Evolutionary conservation across 2,797 vertebrate genomes (phyloP), one percentile per base, ranked within the genome.

Genomic region (Eulemur rubriventer): DNA sequence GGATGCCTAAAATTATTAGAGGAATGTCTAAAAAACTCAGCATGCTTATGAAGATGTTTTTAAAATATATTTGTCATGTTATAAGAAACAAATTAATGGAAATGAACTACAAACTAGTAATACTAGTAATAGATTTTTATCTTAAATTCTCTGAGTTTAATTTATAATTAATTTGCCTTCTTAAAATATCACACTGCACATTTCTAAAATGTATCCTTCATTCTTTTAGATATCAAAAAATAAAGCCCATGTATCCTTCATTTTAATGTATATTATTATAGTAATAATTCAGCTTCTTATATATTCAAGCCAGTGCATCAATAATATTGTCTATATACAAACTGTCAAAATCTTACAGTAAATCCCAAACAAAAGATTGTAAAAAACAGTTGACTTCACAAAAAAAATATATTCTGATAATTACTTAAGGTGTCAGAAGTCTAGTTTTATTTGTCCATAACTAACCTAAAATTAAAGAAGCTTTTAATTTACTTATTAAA

Each of bases 161-260:
- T 65, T 75, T 33, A 57, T 33, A 95, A 86, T 75, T 75, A 80
- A 73, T 57, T 86, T 95, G 26, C 46, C 22, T 73, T 91, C 79
- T 73, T 38, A 83, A 75, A 48, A 38, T 48, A 57, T 75, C 41
- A 83, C 5, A 83, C 5, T 57, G 82, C 13, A 41, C 38, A 83
- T 81, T 85, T 87, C 85, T 84, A 96, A 96, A 84, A 72, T 55
- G 6, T 13, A 73, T 41, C 28, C 78, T 81, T 95, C 46, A 80
- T 65, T 95, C 48, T 95, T 65, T 65, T 65, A 65, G 33, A 35
- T 65, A 65, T 18, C n/a, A 65, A 65, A n/a, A 65, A 65, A 65
- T 65, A 65, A 65, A 65, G 17, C 17, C 17, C 63, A 76, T 48
- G 6, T 13, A 73, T n/a, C 33, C 78, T 81, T 95, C 35, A 83